These are phyloP conservation scores for Carlito syrichta DNA, from an alignment of 2,113 vertebrate genomes.

Conservation along the genomic window DNA sequence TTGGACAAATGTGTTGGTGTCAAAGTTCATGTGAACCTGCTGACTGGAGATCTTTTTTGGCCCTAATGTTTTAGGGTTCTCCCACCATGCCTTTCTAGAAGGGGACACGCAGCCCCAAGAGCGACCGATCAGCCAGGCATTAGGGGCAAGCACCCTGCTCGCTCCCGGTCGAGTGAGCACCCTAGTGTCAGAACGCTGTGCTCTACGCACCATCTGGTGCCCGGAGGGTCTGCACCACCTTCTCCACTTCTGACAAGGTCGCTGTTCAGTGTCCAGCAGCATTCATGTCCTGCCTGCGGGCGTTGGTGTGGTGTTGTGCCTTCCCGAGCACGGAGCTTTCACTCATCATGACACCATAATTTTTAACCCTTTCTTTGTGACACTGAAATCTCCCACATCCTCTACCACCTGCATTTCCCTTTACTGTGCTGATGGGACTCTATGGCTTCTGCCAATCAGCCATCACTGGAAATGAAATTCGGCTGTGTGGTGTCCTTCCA, in stretches of 20 bases:
- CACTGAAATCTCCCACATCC: slow-evolving; percentile 65
- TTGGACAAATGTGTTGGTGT: slow-evolving; percentile 67
- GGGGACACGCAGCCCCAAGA: slow-evolving; percentile 82
- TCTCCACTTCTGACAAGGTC: slow-evolving; percentile 83
- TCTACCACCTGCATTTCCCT: slow-evolving; percentile 57
- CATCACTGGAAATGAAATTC: slow-evolving; percentile 50
- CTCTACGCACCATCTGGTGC: slow-evolving; percentile 76
- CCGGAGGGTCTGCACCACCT: slow-evolving; percentile 77
- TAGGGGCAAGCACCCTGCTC: slow-evolving; percentile 79
- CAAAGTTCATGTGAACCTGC: slow-evolving; percentile 70
- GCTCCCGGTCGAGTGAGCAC: slow-evolving; percentile 81
- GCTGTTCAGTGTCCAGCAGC: slow-evolving; percentile 77
- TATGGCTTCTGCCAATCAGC: slow-evolving; percentile 50
- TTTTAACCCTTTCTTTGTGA: slow-evolving; percentile 60
- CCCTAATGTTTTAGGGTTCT: slow-evolving; percentile 83
- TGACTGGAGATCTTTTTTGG: slow-evolving; percentile 82
- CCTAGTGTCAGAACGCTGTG: slow-evolving; percentile 79
- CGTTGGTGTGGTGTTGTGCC: slow-evolving; percentile 79
- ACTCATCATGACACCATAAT: slow-evolving; percentile 70
- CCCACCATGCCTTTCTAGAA: slow-evolving; percentile 82
- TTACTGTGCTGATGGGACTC: slow-evolving; percentile 68
- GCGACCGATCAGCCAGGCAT: slow-evolving; percentile 78
- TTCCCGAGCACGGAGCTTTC: slow-evolving; percentile 71
- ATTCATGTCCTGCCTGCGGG: slow-evolving; percentile 78
- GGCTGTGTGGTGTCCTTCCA: slow-evolving; percentile 76